Percentiles rank a stretch among this genome's conserved stretches.
Conservation (phyloP, 2,888 invertebrate genomes). For the Drosophila tripunctata region DNA sequence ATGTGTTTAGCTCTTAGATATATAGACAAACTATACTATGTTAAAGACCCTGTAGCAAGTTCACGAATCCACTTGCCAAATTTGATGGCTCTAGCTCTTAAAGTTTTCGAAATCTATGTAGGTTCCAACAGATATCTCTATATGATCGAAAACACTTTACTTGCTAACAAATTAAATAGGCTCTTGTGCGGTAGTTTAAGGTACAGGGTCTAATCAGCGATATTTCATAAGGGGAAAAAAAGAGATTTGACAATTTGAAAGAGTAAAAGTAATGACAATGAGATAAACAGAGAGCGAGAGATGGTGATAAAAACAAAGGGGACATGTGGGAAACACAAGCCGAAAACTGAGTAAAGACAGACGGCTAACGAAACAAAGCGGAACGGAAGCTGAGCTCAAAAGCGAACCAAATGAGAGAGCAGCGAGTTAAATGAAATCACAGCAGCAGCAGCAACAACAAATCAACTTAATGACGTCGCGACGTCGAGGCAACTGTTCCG, state of each 20-base stretch:
- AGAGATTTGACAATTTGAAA: constrained; percentile 21
- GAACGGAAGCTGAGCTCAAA: constrained; percentile 65
- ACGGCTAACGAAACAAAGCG: constrained; percentile 43
- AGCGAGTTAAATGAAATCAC: constrained; percentile 59
- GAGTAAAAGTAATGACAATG: constrained; percentile 26
- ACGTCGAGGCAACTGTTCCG: constrained; percentile 41
- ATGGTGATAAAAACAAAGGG: constrained; percentile 45
- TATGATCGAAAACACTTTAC: too few species aligned
- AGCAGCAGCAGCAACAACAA: constrained; percentile 36
- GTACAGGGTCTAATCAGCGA: constrained; percentile 8
- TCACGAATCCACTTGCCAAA: too few species aligned
- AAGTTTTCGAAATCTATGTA: too few species aligned
- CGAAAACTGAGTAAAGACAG: constrained; percentile 27
- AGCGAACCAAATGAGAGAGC: constrained; percentile 45
- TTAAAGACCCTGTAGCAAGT: too few species aligned
- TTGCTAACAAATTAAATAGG: too few species aligned
- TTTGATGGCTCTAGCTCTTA: too few species aligned
- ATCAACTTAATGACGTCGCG: constrained; percentile 54
- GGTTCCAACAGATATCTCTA: too few species aligned
- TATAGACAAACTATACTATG: too few species aligned
- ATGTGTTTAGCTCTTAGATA: too few species aligned
- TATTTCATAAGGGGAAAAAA: constrained; percentile 20
- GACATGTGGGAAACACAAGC: constrained; percentile 27
- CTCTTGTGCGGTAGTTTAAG: too few species aligned
- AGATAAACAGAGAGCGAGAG: constrained; percentile 48